Base-by-base conservation (phyloP, 2,113 vertebrate species). In the Odontesthes bonariensis region DNA sequence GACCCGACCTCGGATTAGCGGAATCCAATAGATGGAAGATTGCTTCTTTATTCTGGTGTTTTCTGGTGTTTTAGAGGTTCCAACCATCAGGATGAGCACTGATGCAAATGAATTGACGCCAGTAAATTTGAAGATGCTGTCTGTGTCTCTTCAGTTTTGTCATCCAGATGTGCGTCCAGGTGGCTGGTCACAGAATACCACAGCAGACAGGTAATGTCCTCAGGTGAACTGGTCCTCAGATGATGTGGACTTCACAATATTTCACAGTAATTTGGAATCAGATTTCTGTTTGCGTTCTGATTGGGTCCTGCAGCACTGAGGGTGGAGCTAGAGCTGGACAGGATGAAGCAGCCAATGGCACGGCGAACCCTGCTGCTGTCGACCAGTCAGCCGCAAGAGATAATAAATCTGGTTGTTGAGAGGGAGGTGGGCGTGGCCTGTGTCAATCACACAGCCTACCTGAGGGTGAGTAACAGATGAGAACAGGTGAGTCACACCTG, bases 131-230 rank as follows among this genome's bases (percentile, higher is more conserved):
- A 38, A 38, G 35, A 5, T 38, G 6, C 7, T 38, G 6, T 53
- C 6, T 67, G 22, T 49, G 0, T 42, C 13, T 47, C 12, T 8
- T 22, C 46, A 82, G 79, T 44, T 82, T 82, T 44, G 8, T 23
- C 0, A 10, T 76, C 16, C 73, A 67, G 56, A 4, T 76, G 42
- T 82, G 79, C 3, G 12, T 76, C 61, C 6, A 61, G 0, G 22
- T 76, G 42, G 71, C 73, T 10, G 79, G 79, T 17, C 61, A 76
- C 73, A 82, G 22, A 33, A 76, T 82, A 1, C 73, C 79, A 8
- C 47, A 62, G 56, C 11, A 71, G 33, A 82, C 51, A 67, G 79
- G 79, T 82, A 76, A 63, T 14, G 20, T 59, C 42, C 20, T 44
- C 38, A 22, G 35, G 47, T 38, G 13, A 70, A 0, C 20, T 19